A percentile compares a stretch with the other conserved stretches of the same genome.
These are phyloP conservation scores for Paralichthys olivaceus DNA, from an alignment of 2,113 vertebrate genomes.

Conservation along the genomic window DNA sequence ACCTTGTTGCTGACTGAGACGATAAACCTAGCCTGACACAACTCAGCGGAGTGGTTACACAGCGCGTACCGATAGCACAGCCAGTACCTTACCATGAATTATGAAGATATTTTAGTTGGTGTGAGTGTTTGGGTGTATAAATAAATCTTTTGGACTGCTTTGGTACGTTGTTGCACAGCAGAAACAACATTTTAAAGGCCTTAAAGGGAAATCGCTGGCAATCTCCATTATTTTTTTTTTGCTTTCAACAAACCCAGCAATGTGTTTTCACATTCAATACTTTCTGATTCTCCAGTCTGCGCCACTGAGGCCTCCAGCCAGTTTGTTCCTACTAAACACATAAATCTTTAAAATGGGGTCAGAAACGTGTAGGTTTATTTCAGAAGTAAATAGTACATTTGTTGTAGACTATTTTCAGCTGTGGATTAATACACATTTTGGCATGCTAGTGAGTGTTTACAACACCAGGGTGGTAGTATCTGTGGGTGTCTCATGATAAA, in stretches of 20 bases:
- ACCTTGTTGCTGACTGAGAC: constrained; percentile 60
- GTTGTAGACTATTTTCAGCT: constrained; percentile 10
- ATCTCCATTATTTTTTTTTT: not conserved
- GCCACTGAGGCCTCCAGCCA: not conserved
- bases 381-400: not conserved
- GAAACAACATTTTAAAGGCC: constrained; percentile 39
- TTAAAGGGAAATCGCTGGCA: constrained; percentile 9
- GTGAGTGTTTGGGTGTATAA: constrained; percentile 30
- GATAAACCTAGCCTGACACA: constrained; percentile 62
- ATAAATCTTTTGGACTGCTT: constrained; percentile 21
- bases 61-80: constrained; percentile 48
- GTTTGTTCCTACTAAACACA: constrained; percentile 5
- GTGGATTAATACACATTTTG: constrained; percentile 17
- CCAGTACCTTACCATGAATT: constrained; percentile 51
- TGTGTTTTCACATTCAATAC: constrained; percentile 26
- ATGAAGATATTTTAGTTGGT: constrained; percentile 61
- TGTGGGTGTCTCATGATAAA: constrained; percentile 8
- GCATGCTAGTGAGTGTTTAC: not conserved
- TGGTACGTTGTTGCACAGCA: constrained; percentile 33
- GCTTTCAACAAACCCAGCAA: constrained; percentile 25
- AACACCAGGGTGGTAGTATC: not conserved
- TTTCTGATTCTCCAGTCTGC: constrained; percentile 9
- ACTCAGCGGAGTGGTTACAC: constrained; percentile 64
- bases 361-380: constrained; percentile 10
- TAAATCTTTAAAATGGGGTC: constrained; percentile 7